Percentiles rank a stretch among this genome's conserved stretches.
Conservation (phyloP, 2,888 invertebrate genomes). For the Philereme transversata region DNA sequence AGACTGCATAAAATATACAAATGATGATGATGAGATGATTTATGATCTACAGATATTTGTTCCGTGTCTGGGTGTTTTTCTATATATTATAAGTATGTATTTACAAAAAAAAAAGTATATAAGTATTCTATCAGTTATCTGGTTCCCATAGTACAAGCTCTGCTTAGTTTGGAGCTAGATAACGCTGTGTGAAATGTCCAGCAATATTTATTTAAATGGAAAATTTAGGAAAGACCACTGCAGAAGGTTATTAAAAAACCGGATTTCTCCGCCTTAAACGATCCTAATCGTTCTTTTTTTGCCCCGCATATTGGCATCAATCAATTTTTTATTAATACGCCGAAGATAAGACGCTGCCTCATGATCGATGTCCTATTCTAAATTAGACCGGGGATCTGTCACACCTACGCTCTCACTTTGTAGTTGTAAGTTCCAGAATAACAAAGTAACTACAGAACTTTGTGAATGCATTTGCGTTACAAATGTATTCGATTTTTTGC, state of each 20-base stretch:
- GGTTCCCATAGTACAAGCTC: too few species aligned
- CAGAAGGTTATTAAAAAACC: background rate
- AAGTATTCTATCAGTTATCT: too few species aligned
- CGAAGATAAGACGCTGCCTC: constrained; percentile 19
- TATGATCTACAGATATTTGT: too few species aligned
- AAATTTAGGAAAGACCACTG: too few species aligned
- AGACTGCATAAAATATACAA: too few species aligned
- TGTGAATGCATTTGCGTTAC: constrained; percentile 2
- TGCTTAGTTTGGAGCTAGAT: too few species aligned
- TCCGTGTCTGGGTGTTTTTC: too few species aligned
- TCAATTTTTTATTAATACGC: constrained; percentile 37
- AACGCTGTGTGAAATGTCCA: too few species aligned
- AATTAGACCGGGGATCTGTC: constrained; percentile 11
- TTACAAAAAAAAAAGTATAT: too few species aligned
- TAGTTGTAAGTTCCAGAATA: background rate
- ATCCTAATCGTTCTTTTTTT: constrained; percentile 36
- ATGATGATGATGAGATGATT: too few species aligned
- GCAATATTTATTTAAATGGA: too few species aligned
- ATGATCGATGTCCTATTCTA: constrained; percentile 29
- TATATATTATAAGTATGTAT: too few species aligned
- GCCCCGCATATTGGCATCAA: constrained; percentile 28
- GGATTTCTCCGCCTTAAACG: constrained; percentile 5
- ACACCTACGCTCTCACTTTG: background rate
- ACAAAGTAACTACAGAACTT: constrained; percentile 7
- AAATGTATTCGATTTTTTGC: background rate